Conservation (phyloP, 2,888 invertebrate species). For the Pseudoips prasinana region DNA sequence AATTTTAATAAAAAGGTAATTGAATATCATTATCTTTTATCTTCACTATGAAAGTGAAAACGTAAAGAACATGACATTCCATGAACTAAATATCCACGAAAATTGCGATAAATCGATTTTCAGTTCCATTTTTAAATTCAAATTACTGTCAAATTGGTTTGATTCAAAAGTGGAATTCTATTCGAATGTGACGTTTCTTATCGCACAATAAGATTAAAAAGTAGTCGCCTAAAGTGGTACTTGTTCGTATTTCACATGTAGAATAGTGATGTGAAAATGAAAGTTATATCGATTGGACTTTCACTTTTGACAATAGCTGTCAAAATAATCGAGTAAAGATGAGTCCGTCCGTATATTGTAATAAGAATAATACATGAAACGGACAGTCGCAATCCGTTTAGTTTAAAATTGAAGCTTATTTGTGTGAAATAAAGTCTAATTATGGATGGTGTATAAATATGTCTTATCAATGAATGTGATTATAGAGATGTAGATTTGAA, state of each 20-base stretch:
- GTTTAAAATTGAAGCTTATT: not conserved
- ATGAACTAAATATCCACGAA: too few relatives aligned
- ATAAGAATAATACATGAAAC: conserved; percentile 18
- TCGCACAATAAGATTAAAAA: not conserved
- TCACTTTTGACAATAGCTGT: conserved; percentile 28
- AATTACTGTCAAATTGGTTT: conserved; percentile 6
- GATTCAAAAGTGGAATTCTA: conserved; percentile 16
- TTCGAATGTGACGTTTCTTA: conserved; percentile 18
- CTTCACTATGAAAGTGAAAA: too few relatives aligned
- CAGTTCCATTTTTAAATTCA: conserved; percentile 2
- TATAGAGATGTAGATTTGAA: too few relatives aligned
- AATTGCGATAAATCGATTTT: conserved; percentile 12
- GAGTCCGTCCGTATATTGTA: conserved; percentile 16
- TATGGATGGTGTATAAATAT: too few relatives aligned
- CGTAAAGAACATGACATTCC: too few relatives aligned
- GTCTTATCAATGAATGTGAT: too few relatives aligned
- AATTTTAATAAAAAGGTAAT: too few relatives aligned
- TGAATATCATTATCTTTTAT: too few relatives aligned
- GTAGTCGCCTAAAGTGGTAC: conserved; percentile 11
- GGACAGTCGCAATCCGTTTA: conserved; percentile 15
- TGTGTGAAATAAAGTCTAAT: too few relatives aligned
- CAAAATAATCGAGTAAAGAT: conserved; percentile 28
- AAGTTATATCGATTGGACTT: conserved; percentile 27
- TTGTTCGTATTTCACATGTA: conserved; percentile 25
- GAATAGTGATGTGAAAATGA: conserved; percentile 26